Percentiles rank a stretch among this genome's conserved stretches.
Conservation (phyloP, 2,113 vertebrate genomes). For the Ariopsis seemanni region DNA sequence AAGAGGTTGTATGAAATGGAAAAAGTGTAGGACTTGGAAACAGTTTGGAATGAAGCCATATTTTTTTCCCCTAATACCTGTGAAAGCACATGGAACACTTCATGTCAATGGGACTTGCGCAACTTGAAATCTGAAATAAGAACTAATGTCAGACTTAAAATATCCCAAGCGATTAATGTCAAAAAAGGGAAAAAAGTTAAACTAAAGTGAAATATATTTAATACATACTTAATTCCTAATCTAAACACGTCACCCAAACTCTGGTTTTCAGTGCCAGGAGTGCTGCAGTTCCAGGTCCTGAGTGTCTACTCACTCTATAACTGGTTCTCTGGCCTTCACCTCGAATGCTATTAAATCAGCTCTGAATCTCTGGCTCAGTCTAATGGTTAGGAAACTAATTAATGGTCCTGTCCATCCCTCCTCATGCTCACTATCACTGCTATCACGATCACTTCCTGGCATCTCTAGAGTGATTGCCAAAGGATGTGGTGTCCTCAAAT, state of each 20-base stretch:
- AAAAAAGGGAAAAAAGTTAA: not conserved
- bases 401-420: not conserved
- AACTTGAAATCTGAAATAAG: not conserved
- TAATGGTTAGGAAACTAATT: not conserved
- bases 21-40: not conserved
- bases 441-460: not conserved
- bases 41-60: not conserved
- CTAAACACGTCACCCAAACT: not conserved
- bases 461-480: conserved; percentile 16
- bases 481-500: conserved; percentile 2
- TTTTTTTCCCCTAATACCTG: not conserved
- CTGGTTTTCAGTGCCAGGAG: not conserved
- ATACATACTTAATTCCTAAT: not conserved
- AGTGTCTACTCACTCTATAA: conserved; percentile 25
- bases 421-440: not conserved
- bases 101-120: not conserved
- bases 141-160: not conserved
- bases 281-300: conserved; percentile 21
- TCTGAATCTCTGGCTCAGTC: conserved; percentile 16
- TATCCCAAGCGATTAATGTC: not conserved
- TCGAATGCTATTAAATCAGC: conserved; percentile 8
- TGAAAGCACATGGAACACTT: not conserved
- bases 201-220: not conserved
- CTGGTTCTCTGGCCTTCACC: not conserved
- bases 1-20: not conserved